A percentile compares a stretch with the other conserved stretches of the same genome.
phyloP scores from a whole-genome alignment of 2,113 vertebrate species.

The Semnornis frantzii region DNA sequence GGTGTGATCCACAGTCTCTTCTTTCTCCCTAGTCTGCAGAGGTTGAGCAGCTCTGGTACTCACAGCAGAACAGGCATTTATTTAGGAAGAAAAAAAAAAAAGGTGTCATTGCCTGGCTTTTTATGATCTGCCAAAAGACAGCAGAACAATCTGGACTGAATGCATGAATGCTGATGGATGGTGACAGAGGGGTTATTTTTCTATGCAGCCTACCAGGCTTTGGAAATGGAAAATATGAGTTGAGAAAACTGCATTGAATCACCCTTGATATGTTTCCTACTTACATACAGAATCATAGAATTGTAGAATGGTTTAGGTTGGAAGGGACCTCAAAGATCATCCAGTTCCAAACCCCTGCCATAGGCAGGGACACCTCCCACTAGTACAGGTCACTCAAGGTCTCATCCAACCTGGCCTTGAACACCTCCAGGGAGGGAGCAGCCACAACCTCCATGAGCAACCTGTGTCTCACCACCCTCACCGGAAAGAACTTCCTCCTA shows the following conservation, averaged over 20 bases:
- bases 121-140: background rate
- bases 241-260: background rate
- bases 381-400: no score
- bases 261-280: background rate
- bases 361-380: no score
- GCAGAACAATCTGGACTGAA: background rate
- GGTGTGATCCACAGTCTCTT: background rate
- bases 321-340: no score
- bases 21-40: background rate
- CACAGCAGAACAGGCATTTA: background rate
- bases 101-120: background rate
- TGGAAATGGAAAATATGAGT: background rate
- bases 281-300: no score
- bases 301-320: no score
- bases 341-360: no score
- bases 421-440: no score
- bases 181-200: background rate
- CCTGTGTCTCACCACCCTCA: no score
- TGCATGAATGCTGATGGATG: background rate
- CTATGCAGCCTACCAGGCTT: background rate
- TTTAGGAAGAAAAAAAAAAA: background rate
- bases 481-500: no score
- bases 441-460: no score
- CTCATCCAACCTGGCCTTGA: no score
- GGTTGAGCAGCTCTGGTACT: background rate